Percentiles rank a stretch among this genome's conserved stretches.
These are phyloP conservation scores for Agrenia bidenticulata DNA, from an alignment of 2,888 invertebrate genomes.

Conservation along the genomic window DNA sequence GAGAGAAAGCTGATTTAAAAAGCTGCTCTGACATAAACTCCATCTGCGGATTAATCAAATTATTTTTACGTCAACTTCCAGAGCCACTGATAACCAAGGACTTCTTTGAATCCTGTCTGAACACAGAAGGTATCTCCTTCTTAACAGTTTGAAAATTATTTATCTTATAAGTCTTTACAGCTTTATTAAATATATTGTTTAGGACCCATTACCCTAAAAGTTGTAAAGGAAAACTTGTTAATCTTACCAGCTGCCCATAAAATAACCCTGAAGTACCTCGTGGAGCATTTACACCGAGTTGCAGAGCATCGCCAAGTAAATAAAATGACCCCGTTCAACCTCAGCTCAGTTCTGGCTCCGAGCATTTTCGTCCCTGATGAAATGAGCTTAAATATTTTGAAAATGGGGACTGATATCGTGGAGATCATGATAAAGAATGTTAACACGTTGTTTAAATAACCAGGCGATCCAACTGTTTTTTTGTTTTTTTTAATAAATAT, in stretches of 20 bases:
- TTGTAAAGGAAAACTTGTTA: conserved; percentile 18
- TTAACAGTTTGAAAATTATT: too few species aligned
- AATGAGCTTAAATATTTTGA: conserved; percentile 25
- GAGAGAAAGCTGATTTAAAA: conserved; percentile 75
- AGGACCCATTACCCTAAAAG: conserved; percentile 27
- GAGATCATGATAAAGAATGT: conserved; percentile 21
- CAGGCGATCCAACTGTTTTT: too few species aligned
- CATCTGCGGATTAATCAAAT: conserved; percentile 82
- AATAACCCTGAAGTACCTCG: conserved; percentile 79
- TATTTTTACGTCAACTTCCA: conserved; percentile 81
- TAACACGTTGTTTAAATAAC: too few species aligned
- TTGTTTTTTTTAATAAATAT: too few species aligned
- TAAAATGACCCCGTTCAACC: conserved; percentile 89
- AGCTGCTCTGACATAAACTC: conserved; percentile 74
- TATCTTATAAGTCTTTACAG: too few species aligned
- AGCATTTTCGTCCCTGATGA: conserved; percentile 65
- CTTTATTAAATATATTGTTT: too few species aligned
- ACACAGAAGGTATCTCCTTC: neutral
- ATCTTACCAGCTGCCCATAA: conserved; percentile 77
- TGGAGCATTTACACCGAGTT: conserved; percentile 80
- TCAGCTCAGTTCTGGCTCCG: conserved; percentile 90
- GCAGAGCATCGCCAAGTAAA: conserved; percentile 74
- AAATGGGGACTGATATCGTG: conserved; percentile 20
- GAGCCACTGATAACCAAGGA: conserved; percentile 87
- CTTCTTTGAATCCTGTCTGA: conserved; percentile 61